Evolutionary conservation across 2,113 vertebrate species (phyloP).

Genomic region (Syngnathoides biaculeatus): DNA sequence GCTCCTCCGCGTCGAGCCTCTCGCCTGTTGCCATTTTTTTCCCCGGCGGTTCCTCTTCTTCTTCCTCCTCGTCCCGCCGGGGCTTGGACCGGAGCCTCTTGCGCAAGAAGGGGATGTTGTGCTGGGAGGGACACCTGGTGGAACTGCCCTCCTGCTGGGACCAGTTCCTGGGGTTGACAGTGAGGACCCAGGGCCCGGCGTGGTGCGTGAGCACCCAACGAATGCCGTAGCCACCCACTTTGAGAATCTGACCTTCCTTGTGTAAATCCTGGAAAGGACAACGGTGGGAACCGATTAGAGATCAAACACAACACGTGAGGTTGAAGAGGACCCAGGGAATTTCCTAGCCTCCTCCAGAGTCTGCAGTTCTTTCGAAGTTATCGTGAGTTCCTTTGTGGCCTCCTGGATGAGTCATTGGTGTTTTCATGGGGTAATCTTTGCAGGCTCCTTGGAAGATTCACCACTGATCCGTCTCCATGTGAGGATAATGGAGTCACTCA

Average conservation of each 20-base stretch:
- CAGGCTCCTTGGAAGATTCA: no score
- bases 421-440: no score
- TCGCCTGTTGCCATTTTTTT: conserved; percentile 11
- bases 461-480: no score
- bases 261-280: conserved; percentile 42
- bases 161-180: conserved; percentile 29
- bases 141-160: not conserved
- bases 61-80: conserved; percentile 18
- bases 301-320: not conserved
- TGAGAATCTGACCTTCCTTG: conserved; percentile 44
- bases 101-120: conserved; percentile 38
- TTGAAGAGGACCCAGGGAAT: not conserved
- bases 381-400: no score
- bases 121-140: not conserved
- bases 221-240: conserved; percentile 34
- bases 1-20: not conserved
- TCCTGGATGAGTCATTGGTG: no score
- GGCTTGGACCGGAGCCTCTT: conserved; percentile 24
- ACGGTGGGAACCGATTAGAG: not conserved
- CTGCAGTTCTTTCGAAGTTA: no score
- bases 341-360: no score
- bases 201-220: conserved; percentile 56
- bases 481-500: no score
- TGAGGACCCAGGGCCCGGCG: conserved; percentile 59
- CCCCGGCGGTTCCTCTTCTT: not conserved